Conservation (phyloP, 2,888 invertebrate genomes). For the Drosophila peninsularis region DNA sequence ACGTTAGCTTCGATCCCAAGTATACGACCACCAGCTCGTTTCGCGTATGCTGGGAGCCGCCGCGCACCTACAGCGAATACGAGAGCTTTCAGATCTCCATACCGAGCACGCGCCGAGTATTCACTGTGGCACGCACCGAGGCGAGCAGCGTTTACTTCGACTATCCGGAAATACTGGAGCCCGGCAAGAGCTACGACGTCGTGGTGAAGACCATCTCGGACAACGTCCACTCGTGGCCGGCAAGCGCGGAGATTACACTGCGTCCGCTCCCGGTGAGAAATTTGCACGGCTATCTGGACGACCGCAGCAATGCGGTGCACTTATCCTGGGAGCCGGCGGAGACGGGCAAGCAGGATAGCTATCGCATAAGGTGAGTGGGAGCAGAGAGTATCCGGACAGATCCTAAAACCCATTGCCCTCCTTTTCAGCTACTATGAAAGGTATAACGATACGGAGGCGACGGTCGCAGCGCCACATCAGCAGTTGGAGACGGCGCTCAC, state of each 20-base stretch:
- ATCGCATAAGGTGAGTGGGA: slow-evolving; percentile 85
- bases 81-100: slow-evolving; percentile 96
- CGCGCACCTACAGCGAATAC: slow-evolving; percentile 93
- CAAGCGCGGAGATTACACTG: slow-evolving; percentile 93
- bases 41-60: slow-evolving; percentile 93
- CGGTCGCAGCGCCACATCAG: slow-evolving; percentile 84
- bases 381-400: neutral
- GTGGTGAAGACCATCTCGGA: slow-evolving; percentile 96
- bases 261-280: slow-evolving; percentile 91
- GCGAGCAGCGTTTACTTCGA: slow-evolving; percentile 87
- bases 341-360: slow-evolving; percentile 92
- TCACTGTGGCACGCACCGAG: slow-evolving; percentile 88
- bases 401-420: neutral
- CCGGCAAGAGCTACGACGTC: slow-evolving; percentile 95
- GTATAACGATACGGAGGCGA: slow-evolving; percentile 90
- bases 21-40: slow-evolving; percentile 91
- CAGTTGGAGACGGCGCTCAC: slow-evolving; percentile 88
- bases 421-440: slow-evolving; percentile 90
- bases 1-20: slow-evolving; percentile 91
- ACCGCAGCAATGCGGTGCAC: slow-evolving; percentile 88
- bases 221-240: slow-evolving; percentile 97
- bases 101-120: slow-evolving; percentile 87
- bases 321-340: slow-evolving; percentile 92
- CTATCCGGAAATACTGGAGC: slow-evolving; percentile 92
- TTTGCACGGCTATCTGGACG: slow-evolving; percentile 87